Conservation (phyloP, 2,113 vertebrate genomes). For the Notothenia rossii region DNA sequence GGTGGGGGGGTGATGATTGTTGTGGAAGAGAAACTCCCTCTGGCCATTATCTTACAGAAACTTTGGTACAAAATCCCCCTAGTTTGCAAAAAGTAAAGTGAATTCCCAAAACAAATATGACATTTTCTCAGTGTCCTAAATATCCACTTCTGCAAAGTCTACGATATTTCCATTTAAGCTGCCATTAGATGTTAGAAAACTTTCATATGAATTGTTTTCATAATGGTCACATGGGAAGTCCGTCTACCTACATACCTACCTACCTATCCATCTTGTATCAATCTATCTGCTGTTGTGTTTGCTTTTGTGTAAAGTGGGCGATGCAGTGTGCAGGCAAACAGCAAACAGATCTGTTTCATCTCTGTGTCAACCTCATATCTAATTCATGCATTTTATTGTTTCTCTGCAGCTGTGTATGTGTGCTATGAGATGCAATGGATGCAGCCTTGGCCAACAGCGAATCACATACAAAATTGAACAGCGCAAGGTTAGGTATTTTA, state of each 20-base stretch:
- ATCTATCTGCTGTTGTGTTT: constrained; percentile 16
- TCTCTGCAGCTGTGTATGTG: constrained; percentile 38
- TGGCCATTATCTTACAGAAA: neutral
- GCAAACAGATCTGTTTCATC: constrained; percentile 51
- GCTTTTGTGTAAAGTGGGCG: constrained; percentile 21
- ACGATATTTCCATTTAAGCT: neutral
- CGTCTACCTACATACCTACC: neutral
- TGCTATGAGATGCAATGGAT: neutral
- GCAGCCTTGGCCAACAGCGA: constrained; percentile 17
- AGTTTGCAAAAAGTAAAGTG: neutral
- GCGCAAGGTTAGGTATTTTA: constrained; percentile 49
- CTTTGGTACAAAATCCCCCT: neutral
- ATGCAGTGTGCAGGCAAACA: constrained; percentile 45
- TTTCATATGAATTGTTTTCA: neutral
- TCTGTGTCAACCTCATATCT: constrained; percentile 72
- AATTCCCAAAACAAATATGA: neutral
- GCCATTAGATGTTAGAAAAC: neutral
- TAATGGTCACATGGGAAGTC: neutral
- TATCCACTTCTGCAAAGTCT: neutral
- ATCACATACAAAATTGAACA: constrained; percentile 43
- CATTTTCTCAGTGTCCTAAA: neutral
- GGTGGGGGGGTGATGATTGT: too few species aligned
- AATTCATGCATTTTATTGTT: constrained; percentile 74
- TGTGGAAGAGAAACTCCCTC: neutral
- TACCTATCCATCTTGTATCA: neutral